These are phyloP conservation scores for Radopholus similis DNA, from an alignment of 1,140 invertebrate species.

Conservation along the genomic window DNA sequence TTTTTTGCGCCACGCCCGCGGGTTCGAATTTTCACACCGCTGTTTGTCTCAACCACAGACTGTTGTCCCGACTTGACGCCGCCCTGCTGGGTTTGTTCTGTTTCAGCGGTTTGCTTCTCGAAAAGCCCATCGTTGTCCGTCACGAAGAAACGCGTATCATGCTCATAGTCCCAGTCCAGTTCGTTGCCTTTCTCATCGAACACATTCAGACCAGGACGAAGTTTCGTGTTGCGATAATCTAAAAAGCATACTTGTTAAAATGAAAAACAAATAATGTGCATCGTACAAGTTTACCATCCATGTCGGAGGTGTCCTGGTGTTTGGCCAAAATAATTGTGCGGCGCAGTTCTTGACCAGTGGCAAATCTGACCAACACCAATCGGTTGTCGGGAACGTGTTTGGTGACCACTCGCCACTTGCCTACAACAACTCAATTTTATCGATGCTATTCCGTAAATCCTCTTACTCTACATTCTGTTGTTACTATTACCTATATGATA, in stretches of 20 bases:
- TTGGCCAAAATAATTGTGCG: constrained; percentile 24
- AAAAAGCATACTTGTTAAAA: constrained; percentile 1
- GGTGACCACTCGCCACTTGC: constrained; percentile 53
- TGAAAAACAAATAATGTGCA: neutral
- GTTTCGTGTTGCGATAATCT: constrained; percentile 26
- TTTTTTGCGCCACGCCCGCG: constrained; percentile 44
- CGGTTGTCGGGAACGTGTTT: constrained; percentile 44
- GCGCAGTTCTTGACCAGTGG: constrained; percentile 37
- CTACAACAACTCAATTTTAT: constrained; percentile 7
- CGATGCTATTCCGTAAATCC: neutral
- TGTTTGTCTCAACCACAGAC: neutral
- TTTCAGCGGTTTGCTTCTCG: constrained; percentile 7
- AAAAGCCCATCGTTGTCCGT: constrained; percentile 5
- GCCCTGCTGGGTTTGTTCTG: neutral
- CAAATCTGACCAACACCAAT: constrained; percentile 44
- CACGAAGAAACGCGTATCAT: constrained; percentile 55
- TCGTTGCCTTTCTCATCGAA: constrained; percentile 54
- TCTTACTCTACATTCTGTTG: neutral
- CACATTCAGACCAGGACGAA: constrained; percentile 52
- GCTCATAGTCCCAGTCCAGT: constrained; percentile 58
- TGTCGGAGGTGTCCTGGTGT: too few relatives aligned
- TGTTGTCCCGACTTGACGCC: neutral
- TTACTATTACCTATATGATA: too few relatives aligned
- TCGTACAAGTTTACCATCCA: too few relatives aligned
- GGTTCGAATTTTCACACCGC: constrained; percentile 34